Conservation (phyloP, 2,888 invertebrate genomes). For the Heliconius erato region DNA sequence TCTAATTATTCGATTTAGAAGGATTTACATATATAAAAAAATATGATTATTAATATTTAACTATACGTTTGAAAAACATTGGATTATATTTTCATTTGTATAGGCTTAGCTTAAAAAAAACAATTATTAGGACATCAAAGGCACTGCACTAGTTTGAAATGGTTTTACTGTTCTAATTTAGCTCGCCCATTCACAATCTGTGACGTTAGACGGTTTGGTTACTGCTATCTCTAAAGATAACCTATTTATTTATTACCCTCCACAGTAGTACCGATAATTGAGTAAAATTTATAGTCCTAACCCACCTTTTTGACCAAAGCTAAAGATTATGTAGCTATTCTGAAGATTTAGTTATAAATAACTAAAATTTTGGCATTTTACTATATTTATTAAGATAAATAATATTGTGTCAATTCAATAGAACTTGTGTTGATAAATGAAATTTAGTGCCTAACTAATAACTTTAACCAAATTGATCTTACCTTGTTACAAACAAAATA, state of each 20-base stretch:
- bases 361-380: background rate
- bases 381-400: background rate
- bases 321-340: background rate
- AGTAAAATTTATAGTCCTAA: slow-evolving; percentile 45
- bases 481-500: background rate
- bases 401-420: background rate
- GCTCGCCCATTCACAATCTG: slow-evolving; percentile 51
- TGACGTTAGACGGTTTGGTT: slow-evolving; percentile 46
- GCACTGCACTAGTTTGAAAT: slow-evolving; percentile 62
- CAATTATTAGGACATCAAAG: slow-evolving; percentile 57
- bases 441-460: background rate
- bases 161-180: slow-evolving; percentile 52
- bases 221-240: slow-evolving; percentile 55
- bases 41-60: background rate
- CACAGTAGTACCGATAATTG: slow-evolving; percentile 49
- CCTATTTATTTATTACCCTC: slow-evolving; percentile 53
- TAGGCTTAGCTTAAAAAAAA: background rate
- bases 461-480: background rate
- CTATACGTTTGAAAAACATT: background rate
- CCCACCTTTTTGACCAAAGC: slow-evolving; percentile 37
- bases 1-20: background rate
- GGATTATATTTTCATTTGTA: background rate
- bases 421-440: background rate
- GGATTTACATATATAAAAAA: background rate
- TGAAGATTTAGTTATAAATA: background rate